Conservation (phyloP, 1,140 invertebrate species). For the Drosophila takahashii region DNA sequence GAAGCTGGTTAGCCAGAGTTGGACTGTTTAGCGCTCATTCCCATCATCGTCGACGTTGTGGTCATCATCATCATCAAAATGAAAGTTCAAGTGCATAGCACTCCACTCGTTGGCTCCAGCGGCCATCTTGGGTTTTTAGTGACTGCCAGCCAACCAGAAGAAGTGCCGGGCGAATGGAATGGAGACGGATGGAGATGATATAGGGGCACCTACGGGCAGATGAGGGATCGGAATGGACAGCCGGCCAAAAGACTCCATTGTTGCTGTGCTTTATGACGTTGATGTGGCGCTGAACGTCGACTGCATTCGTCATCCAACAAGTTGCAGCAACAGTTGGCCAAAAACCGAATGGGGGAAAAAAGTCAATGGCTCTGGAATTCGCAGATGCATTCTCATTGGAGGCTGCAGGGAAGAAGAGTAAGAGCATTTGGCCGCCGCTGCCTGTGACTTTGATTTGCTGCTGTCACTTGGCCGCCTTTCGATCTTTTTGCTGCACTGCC, state of each 20-base stretch:
- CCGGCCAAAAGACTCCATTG: conserved; percentile 17
- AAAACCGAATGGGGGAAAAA: conserved; percentile 32
- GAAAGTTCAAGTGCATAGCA: conserved; percentile 64
- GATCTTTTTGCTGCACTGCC: conserved; percentile 13
- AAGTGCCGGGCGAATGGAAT: conserved; percentile 30
- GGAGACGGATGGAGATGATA: conserved; percentile 32
- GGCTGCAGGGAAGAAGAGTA: conserved; percentile 1
- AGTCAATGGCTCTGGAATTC: conserved; percentile 14
- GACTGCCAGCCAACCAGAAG: conserved; percentile 71
- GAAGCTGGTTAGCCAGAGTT: conserved; percentile 4
- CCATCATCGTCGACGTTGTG: conserved; percentile 36
- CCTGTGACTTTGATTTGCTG: conserved; percentile 44
- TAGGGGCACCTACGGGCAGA: conserved; percentile 29
- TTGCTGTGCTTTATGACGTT: conserved; percentile 68
- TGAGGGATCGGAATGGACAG: conserved; percentile 41
- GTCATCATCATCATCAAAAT: conserved; percentile 50
- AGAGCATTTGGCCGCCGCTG: conserved; percentile 28
- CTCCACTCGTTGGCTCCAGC: conserved; percentile 49
- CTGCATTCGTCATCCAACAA: conserved; percentile 67
- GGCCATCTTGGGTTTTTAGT: conserved; percentile 71
- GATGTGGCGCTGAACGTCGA: conserved; percentile 60
- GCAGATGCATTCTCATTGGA: conserved; percentile 54
- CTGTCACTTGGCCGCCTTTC: conserved; percentile 35
- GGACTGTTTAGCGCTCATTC: conserved; percentile 26
- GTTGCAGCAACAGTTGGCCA: conserved; percentile 77